A percentile compares a stretch with the other conserved stretches of the same genome.
Evolutionary conservation across 2,113 vertebrate genomes (phyloP).

Genomic region (Chlamydotis undulata): DNA sequence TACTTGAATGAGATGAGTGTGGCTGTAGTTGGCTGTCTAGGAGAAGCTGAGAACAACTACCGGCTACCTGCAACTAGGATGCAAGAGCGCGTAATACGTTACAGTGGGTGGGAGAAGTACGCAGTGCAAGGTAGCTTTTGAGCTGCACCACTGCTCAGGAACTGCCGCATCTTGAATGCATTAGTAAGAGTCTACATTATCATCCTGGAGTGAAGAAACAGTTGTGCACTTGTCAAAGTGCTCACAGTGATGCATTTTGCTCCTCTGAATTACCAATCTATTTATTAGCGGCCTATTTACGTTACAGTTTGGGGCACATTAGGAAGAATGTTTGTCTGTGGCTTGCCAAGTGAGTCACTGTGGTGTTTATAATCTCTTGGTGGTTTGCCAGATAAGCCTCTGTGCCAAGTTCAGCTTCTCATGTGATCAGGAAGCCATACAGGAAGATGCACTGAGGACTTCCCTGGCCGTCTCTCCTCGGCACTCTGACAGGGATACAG

Average conservation of each 20-base stretch:
- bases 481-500: neutral
- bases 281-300: neutral
- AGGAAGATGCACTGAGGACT: neutral
- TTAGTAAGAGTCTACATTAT: neutral
- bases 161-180: neutral
- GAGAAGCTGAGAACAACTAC: neutral
- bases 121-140: neutral
- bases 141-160: neutral
- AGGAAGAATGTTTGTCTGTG: neutral
- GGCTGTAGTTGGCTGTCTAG: neutral
- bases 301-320: neutral
- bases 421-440: neutral
- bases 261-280: neutral
- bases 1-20: neutral
- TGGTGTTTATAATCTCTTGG: slow-evolving; percentile 9
- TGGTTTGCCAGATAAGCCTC: neutral
- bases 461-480: neutral
- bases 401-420: neutral
- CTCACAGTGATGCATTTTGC: neutral
- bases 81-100: neutral
- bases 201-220: neutral
- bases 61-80: neutral
- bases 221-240: neutral
- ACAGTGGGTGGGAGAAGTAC: neutral
- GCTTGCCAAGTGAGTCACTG: slow-evolving; percentile 25